Evolutionary conservation across 2,113 vertebrate species (phyloP).

Genomic region (Brachyistius frenatus): DNA sequence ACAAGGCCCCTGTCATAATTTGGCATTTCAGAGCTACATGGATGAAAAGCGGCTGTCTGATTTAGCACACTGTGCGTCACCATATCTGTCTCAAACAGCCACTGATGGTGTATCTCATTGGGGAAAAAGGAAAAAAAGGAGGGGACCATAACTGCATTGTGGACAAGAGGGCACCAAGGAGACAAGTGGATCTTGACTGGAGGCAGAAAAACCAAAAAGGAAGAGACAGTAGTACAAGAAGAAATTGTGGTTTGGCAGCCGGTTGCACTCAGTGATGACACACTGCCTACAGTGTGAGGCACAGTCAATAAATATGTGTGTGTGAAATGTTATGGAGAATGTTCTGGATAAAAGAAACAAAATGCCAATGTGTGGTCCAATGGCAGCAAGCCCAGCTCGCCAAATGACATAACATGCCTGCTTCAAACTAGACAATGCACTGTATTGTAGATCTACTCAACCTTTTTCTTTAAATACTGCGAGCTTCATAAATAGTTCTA

Average conservation of each 20-base stretch:
- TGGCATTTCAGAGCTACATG: slow-evolving; percentile 53
- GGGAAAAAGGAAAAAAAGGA: background rate
- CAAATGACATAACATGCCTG: slow-evolving; percentile 63
- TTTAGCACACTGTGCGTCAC: slow-evolving; percentile 32
- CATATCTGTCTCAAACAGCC: slow-evolving; percentile 27
- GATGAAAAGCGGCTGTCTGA: slow-evolving; percentile 46
- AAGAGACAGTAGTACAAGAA: slow-evolving; percentile 32
- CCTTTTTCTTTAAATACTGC: slow-evolving; percentile 7
- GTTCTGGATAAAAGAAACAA: slow-evolving; percentile 64
- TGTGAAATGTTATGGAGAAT: slow-evolving; percentile 61
- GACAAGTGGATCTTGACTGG: slow-evolving; percentile 39
- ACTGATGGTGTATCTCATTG: slow-evolving; percentile 11
- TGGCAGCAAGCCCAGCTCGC: slow-evolving; percentile 63
- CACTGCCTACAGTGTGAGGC: slow-evolving; percentile 66
- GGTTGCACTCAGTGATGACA: slow-evolving; percentile 44
- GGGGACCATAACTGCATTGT: slow-evolving; percentile 22
- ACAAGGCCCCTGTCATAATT: slow-evolving; percentile 41
- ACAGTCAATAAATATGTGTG: slow-evolving; percentile 68
- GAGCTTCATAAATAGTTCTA: background rate
- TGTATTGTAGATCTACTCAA: slow-evolving; percentile 21
- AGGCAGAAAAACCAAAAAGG: slow-evolving; percentile 43
- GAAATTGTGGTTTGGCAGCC: slow-evolving; percentile 58
- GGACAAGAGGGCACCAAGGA: slow-evolving; percentile 36
- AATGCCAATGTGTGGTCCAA: slow-evolving; percentile 69
- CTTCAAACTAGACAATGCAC: slow-evolving; percentile 50